Percentiles rank a stretch among this genome's conserved stretches.
Conservation (phyloP, 2,888 invertebrate genomes). For the Plagodis pulveraria region DNA sequence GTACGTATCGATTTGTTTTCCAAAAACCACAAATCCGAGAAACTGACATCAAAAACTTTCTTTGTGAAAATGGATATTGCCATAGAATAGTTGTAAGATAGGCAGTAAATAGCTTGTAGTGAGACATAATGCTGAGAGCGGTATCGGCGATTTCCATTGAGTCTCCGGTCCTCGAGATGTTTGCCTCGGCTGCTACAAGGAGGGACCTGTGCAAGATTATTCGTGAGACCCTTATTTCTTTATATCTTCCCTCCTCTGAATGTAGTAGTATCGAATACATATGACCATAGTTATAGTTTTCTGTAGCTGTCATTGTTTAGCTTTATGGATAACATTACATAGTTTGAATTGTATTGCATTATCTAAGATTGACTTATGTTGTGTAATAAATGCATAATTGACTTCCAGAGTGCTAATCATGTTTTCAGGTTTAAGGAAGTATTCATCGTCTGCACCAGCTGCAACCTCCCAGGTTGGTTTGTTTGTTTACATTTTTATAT, state of each 20-base stretch:
- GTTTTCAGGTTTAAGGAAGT: slow-evolving; percentile 29
- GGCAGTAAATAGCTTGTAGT: not conserved
- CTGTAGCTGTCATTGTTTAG: too few relatives aligned
- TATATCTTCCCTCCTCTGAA: not conserved
- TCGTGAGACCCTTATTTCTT: slow-evolving; percentile 21
- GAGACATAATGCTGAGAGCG: slow-evolving; percentile 58
- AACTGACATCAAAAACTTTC: too few relatives aligned
- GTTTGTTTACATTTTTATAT: not conserved
- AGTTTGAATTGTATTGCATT: too few relatives aligned
- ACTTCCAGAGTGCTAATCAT: not conserved
- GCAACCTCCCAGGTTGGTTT: slow-evolving; percentile 24
- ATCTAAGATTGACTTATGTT: too few relatives aligned
- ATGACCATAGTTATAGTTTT: too few relatives aligned
- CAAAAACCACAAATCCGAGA: slow-evolving; percentile 13
- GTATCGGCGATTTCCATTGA: slow-evolving; percentile 60
- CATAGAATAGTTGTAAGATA: slow-evolving; percentile 3
- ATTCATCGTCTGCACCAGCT: slow-evolving; percentile 21
- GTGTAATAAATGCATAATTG: too few relatives aligned
- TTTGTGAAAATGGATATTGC: slow-evolving; percentile 46
- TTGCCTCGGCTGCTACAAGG: slow-evolving; percentile 42
- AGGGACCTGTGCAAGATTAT: slow-evolving; percentile 61
- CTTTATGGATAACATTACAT: too few relatives aligned
- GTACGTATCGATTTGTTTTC: slow-evolving; percentile 28
- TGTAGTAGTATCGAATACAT: not conserved
- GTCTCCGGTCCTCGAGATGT: slow-evolving; percentile 55